Evolutionary conservation across 2,113 vertebrate genomes (phyloP).

Genomic region (Leucoraja erinaceus): DNA sequence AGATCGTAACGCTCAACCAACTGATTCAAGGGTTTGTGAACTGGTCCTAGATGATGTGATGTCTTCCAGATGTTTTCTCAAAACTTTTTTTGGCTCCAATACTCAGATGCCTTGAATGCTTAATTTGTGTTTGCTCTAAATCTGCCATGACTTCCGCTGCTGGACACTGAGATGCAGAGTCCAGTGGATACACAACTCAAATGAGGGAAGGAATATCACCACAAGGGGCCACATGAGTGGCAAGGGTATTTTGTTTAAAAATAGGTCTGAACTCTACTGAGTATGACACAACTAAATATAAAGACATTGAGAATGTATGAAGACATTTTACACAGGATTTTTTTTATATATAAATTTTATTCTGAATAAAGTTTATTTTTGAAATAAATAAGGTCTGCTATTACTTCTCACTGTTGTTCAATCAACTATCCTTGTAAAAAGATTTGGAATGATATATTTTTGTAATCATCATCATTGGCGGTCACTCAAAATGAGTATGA

Average conservation of each 20-base stretch:
- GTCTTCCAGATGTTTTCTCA: neutral
- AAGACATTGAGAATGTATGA: too few species aligned
- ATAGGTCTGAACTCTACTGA: too few species aligned
- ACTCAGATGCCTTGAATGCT: neutral
- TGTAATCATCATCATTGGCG: neutral
- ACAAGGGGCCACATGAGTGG: too few species aligned
- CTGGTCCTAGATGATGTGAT: neutral
- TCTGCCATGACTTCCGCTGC: neutral
- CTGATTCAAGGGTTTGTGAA: neutral
- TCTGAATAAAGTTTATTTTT: too few species aligned
- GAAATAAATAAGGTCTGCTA: neutral
- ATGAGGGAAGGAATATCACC: too few species aligned
- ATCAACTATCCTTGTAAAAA: neutral
- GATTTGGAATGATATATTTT: neutral
- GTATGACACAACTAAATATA: too few species aligned
- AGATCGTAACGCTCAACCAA: neutral
- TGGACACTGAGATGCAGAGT: too few species aligned
- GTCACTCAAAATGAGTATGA: too few species aligned
- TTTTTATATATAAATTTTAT: too few species aligned
- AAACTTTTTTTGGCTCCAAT: neutral
- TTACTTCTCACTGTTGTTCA: neutral
- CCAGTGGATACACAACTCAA: too few species aligned
- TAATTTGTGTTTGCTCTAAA: neutral
- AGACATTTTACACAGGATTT: too few species aligned
- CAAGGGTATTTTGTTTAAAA: too few species aligned